Conservation (phyloP, 2,113 vertebrate species). For the Platichthys stellatus region DNA sequence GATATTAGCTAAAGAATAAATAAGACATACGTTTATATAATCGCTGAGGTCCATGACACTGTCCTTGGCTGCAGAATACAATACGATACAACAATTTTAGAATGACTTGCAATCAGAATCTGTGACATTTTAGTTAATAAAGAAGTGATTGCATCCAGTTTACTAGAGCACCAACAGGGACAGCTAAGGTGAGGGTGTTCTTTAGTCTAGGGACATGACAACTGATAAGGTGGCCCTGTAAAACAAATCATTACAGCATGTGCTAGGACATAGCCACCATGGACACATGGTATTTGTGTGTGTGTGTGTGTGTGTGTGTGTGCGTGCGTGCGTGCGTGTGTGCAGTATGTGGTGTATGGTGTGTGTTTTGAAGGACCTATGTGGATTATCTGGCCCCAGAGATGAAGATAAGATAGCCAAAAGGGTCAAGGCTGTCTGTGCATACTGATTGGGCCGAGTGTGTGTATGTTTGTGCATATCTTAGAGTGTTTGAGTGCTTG, state of each 20-base stretch:
- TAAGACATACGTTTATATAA: conserved; percentile 5
- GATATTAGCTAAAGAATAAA: background rate
- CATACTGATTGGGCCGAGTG: conserved; percentile 58
- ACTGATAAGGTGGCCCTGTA: conserved; percentile 55
- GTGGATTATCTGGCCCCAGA: conserved; percentile 66
- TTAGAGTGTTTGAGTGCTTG: conserved; percentile 6
- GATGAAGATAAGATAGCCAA: conserved; percentile 75
- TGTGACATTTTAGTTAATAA: conserved; percentile 17
- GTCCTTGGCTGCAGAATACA: background rate
- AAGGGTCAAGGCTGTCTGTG: conserved; percentile 53
- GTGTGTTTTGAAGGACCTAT: conserved; percentile 54
- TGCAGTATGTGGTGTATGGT: conserved; percentile 6
- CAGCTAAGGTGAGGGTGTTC: conserved; percentile 57
- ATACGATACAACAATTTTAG: background rate
- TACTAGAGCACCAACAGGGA: conserved; percentile 18
- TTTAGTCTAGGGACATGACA: conserved; percentile 17
- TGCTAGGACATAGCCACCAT: background rate
- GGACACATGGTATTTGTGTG: background rate
- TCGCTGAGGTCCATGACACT: background rate
- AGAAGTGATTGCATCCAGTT: conserved; percentile 30
- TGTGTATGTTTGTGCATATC: conserved; percentile 1
- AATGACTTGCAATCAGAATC: background rate
- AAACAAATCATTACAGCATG: conserved; percentile 32
- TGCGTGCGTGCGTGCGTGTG: conserved; percentile 32
- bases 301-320: conserved; percentile 10